Base-by-base conservation (phyloP, 2,888 invertebrate species). In the Cheilosia urbana region DNA sequence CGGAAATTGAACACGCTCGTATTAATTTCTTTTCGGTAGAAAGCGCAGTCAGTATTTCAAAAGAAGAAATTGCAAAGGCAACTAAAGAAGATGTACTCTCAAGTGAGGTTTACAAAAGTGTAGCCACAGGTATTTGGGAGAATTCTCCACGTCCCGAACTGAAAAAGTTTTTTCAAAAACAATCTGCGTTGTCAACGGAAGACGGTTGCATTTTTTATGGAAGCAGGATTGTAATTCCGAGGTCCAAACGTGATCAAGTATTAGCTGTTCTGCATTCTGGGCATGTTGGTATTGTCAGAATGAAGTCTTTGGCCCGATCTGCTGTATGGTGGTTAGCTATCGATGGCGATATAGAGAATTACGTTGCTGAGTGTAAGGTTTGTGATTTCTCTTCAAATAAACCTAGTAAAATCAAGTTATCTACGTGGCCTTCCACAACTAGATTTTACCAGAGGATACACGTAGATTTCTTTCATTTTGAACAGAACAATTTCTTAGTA, bases 171-270 rank as follows among this genome's bases (percentile, higher is more conserved):
- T n/a, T n/a, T n/a, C n/a, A n/a, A n/a, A n/a, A n/a, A n/a, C n/a
- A n/a, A n/a, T n/a, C n/a, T n/a, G n/a, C n/a, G n/a, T n/a, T n/a
- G 11, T 65, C 55, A 17, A 66, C 51, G 2, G 75, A 75, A 42
- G 19, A 63, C 17, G 37, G 45, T 19, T 77, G 81, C 15, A 66
- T 87, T 24, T 77, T 77, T 45, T 77, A 81, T 60, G 68, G 68
- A 5, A 40, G 62, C 24, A 42, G 88, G 47, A 73, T 88, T 30
- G 42, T 88, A 37, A 68, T 88, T 34, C 88, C 87, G 24, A n/a
- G 17, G 37, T 40, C 37, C 13, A 40, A 40, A 40, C 37, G 37
- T 40, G 13, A 13, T 40, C 37, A 40, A 40, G 13, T 40, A 2
- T 40, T 9, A 40, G 1, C 9, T 40, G 37, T 40, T 40, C 37